Evolutionary conservation across 2,113 vertebrate genomes (phyloP).

Genomic region (Hydrolagus affinis): DNA sequence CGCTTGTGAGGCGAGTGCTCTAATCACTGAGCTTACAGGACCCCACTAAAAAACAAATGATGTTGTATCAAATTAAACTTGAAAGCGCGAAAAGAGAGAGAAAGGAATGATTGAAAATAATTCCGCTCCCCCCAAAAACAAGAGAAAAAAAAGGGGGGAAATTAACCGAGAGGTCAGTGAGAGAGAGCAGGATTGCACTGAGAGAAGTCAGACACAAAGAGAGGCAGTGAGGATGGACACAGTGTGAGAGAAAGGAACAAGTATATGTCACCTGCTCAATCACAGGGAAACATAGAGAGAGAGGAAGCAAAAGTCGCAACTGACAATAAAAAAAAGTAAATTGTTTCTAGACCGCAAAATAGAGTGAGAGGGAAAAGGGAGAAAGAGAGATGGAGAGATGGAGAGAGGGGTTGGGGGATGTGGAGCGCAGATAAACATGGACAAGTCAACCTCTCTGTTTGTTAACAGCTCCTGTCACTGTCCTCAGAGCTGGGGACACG

Average conservation of each 20-base stretch:
- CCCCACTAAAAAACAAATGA: no score
- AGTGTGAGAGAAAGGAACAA: not conserved
- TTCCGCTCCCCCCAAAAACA: not conserved
- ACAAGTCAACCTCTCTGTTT: slow-evolving; percentile 31
- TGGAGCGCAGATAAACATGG: not conserved
- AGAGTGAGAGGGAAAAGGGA: not conserved
- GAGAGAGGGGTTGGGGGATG: not conserved
- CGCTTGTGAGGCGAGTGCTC: no score
- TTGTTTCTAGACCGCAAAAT: no score
- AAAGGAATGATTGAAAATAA: no score
- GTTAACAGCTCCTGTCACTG: slow-evolving; percentile 32
- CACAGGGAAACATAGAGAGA: no score
- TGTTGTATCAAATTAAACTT: no score
- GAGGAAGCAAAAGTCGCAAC: no score
- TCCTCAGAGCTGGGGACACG: slow-evolving; percentile 28
- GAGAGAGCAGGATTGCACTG: not conserved
- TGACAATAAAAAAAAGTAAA: no score
- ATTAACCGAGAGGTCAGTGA: not conserved
- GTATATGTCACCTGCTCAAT: not conserved
- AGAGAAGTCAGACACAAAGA: not conserved
- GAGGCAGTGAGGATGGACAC: not conserved
- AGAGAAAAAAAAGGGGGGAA: no score
- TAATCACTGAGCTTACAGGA: no score
- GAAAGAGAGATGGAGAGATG: not conserved
- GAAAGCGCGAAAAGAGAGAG: no score